Evolutionary conservation across 2,888 invertebrate genomes (phyloP), one percentile per base, ranked within the genome.

Genomic region (Dryobota labecula): DNA sequence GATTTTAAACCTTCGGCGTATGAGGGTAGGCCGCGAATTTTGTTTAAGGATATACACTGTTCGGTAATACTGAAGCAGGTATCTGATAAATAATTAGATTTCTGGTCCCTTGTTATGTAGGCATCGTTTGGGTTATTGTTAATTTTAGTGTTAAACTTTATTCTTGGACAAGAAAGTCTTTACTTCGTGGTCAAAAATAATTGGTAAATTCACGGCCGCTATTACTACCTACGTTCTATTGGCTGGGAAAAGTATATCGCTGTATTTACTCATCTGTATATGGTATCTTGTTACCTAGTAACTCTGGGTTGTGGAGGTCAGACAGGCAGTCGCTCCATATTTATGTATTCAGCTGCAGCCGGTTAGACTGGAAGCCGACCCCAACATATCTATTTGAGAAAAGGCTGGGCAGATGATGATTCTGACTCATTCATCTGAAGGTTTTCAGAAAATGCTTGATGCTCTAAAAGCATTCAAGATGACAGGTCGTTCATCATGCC

Each of bases 1-100:
- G 36, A 83, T 75, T 82, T 70, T 70, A 73, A 72, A 64, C 70
- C 61, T 68, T 69, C 38, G 9, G 27, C 18, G 2, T 58, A 47
- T 54, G 47, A 54, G 0, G n/a, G 18, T 63, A 77, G 36, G 60
- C 56, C 33, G 20, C 53, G 33, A 54, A 64, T 70, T 61, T 11
- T 11, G 2, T 56, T 47, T n/a, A n/a, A 41, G 4, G 30, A 51
- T 33, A 64, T 33, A 64, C 13, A 8, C 24, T 47, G 49, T 53
- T 43, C 15, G 30, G 45, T 60, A 27, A 61, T 47, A 8, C 38
- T 5, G 36, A 47, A 62, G 27, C 30, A 54, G 33, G 38, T 73
- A 69, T 76, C 49, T 30, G 45, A 47, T 72, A 76, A 45, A 56
- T 79, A 68, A 72, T 69, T 63, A 70, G 20, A 11, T 41, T 53